Percentiles rank a stretch among this genome's conserved stretches.
These are phyloP conservation scores for Hymenochirus boettgeri DNA, from an alignment of 2,113 vertebrate genomes.

Conservation along the genomic window DNA sequence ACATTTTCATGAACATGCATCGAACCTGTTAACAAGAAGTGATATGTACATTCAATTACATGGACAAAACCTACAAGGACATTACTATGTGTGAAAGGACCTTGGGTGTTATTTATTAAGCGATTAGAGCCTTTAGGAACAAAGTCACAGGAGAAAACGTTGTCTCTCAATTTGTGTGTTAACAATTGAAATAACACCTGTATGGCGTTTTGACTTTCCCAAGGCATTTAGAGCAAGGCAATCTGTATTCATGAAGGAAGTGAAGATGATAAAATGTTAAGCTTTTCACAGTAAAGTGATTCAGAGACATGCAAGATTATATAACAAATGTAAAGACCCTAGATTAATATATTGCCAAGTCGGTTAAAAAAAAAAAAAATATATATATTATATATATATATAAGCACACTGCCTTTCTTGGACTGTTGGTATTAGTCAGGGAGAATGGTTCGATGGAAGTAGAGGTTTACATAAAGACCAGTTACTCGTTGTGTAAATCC, in stretches of 20 bases:
- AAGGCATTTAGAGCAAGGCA: neutral
- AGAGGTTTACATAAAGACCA: no score
- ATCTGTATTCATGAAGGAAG: neutral
- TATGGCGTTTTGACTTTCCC: constrained; percentile 16
- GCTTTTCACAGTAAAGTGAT: neutral
- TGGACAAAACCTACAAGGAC: neutral
- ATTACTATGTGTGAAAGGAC: neutral
- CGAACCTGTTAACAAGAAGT: constrained; percentile 5
- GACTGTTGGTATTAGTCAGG: no score
- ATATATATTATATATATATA: no score
- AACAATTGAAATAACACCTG: constrained; percentile 14
- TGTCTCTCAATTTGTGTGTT: constrained; percentile 7
- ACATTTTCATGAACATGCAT: neutral
- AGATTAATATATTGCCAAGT: no score
- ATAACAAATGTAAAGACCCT: neutral
- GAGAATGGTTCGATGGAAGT: no score
- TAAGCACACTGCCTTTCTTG: no score
- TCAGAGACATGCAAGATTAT: neutral
- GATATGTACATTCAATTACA: neutral
- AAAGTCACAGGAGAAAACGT: neutral
- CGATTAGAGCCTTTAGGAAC: neutral
- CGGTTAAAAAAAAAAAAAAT: no score
- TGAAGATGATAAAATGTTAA: neutral
- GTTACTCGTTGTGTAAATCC: no score
- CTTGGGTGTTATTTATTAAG: neutral